phyloP scores from a whole-genome alignment of 1,140 invertebrate species.

The Drosophila tsacasi region DNA sequence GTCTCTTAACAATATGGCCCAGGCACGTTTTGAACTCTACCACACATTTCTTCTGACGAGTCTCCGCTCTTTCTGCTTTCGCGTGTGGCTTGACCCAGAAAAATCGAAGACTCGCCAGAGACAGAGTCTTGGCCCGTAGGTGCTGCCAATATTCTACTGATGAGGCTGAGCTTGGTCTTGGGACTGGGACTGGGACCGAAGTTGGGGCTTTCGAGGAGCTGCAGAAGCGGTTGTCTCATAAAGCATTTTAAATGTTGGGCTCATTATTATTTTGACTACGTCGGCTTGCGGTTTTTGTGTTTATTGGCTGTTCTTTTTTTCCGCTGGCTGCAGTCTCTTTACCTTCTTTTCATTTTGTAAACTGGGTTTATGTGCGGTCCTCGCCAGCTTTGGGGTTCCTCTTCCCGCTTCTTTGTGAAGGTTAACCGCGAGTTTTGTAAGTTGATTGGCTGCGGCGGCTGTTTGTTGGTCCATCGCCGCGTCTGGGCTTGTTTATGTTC shows the following conservation, averaged over 20 bases:
- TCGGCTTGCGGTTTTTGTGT: constrained; percentile 74
- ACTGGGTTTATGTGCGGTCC: constrained; percentile 71
- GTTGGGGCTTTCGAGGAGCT: constrained; percentile 28
- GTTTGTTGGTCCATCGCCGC: constrained; percentile 33
- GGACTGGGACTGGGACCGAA: constrained; percentile 1
- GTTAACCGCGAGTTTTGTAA: constrained; percentile 61
- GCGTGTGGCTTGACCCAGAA: constrained; percentile 72
- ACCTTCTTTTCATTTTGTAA: constrained; percentile 42
- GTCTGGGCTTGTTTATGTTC: constrained; percentile 72
- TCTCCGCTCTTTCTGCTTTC: constrained; percentile 41
- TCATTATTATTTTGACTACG: constrained; percentile 81
- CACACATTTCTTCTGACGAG: constrained; percentile 23
- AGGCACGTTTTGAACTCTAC: constrained; percentile 77
- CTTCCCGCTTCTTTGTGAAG: constrained; percentile 20
- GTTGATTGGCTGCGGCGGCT: constrained; percentile 64
- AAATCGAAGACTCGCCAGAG: constrained; percentile 54
- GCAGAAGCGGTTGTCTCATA: constrained; percentile 60
- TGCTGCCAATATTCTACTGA: constrained; percentile 35
- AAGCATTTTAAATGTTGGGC: constrained; percentile 76
- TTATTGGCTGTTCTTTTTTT: constrained; percentile 46
- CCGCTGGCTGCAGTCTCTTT: constrained; percentile 30
- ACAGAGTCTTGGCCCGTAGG: constrained; percentile 17
- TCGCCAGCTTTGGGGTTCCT: constrained; percentile 43
- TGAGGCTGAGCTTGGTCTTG: constrained; percentile 21
- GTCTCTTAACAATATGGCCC: constrained; percentile 68